Evolutionary conservation across 2,797 vertebrate genomes (phyloP).

Genomic region (Hippoglossus hippoglossus): DNA sequence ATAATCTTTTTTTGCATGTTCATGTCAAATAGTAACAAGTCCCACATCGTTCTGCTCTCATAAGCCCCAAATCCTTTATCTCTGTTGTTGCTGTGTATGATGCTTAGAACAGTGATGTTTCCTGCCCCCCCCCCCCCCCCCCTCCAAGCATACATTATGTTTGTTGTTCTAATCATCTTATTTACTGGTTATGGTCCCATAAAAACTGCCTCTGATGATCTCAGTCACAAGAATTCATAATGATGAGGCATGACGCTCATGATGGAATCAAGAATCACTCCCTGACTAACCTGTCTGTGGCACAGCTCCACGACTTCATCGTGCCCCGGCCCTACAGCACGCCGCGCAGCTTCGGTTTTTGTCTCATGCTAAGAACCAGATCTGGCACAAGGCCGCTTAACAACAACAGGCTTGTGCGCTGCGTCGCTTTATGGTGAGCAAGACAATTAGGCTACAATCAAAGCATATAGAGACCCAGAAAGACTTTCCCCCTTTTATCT

Average conservation of each 20-base stretch:
- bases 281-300: slow-evolving; percentile 54
- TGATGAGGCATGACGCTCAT: slow-evolving; percentile 53
- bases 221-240: slow-evolving; percentile 58
- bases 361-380: slow-evolving; percentile 58
- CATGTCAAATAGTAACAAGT: slow-evolving; percentile 69
- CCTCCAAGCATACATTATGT: slow-evolving; percentile 46
- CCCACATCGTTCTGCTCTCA: slow-evolving; percentile 59
- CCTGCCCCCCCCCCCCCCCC: slow-evolving; percentile 30
- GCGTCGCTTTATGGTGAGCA: slow-evolving; percentile 55
- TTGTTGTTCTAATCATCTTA: slow-evolving; percentile 70
- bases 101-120: slow-evolving; percentile 57
- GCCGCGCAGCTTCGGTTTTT: slow-evolving; percentile 49
- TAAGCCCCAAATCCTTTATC: slow-evolving; percentile 75
- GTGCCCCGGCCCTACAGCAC: slow-evolving; percentile 31
- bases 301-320: slow-evolving; percentile 45
- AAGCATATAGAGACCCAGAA: slow-evolving; percentile 38
- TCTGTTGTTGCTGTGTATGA: slow-evolving; percentile 71
- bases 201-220: slow-evolving; percentile 64
- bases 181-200: slow-evolving; percentile 71
- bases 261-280: slow-evolving; percentile 54
- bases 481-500: slow-evolving; percentile 53
- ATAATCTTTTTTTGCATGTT: slow-evolving; percentile 75
- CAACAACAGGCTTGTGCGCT: slow-evolving; percentile 44
- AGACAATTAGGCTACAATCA: slow-evolving; percentile 68
- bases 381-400: slow-evolving; percentile 55